These are phyloP conservation scores for Ornithorhynchus anatinus DNA, from an alignment of 2,113 vertebrate genomes.

Conservation along the genomic window DNA sequence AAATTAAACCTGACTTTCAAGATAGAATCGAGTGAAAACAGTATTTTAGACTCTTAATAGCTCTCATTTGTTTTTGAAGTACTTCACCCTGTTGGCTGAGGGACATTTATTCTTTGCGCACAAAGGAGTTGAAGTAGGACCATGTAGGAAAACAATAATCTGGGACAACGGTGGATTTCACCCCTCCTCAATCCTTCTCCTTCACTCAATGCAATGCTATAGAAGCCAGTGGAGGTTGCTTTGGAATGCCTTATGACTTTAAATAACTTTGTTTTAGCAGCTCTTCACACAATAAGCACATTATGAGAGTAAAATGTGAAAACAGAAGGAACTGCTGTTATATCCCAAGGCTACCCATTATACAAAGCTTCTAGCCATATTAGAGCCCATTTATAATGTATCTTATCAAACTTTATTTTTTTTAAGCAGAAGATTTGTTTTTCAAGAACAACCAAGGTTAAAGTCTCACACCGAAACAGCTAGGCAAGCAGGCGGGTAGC, in stretches of 20 bases:
- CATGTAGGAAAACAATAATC: too few relatives aligned
- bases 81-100: too few relatives aligned
- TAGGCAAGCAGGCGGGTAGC: not conserved
- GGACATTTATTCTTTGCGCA: too few relatives aligned
- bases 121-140: too few relatives aligned
- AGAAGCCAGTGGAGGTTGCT: not conserved
- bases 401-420: not conserved
- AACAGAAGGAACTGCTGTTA: not conserved
- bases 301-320: not conserved
- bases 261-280: not conserved
- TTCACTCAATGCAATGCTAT: too few relatives aligned
- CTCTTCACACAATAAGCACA: not conserved
- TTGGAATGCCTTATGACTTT: not conserved
- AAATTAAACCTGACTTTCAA: too few relatives aligned
- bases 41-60: too few relatives aligned
- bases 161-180: too few relatives aligned
- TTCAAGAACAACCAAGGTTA: not conserved
- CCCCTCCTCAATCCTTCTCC: too few relatives aligned
- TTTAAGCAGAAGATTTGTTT: not conserved
- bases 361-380: not conserved
- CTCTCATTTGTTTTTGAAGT: too few relatives aligned
- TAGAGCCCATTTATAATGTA: not conserved
- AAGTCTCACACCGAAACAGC: not conserved
- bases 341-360: not conserved
- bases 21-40: too few relatives aligned